Conservation (phyloP, 2,797 vertebrate genomes). For the Falco rusticolus region DNA sequence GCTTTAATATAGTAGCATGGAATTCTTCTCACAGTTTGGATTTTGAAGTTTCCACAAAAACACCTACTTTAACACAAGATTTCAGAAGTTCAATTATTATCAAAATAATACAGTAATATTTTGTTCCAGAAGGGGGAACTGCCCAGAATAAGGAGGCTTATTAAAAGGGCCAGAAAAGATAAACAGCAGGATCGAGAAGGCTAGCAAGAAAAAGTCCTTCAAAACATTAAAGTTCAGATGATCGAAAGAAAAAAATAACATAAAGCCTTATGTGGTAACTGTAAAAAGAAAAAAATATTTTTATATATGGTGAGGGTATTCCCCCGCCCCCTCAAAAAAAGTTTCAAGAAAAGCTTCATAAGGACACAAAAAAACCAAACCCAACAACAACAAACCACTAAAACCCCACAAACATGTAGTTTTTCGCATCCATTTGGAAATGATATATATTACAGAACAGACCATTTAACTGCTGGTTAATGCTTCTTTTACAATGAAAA, state of each 20-base stretch:
- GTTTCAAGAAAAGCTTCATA: not conserved
- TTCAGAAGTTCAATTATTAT: not conserved
- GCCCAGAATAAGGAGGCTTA: not conserved
- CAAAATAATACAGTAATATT: not conserved
- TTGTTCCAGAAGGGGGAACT: not conserved
- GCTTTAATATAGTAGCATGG: not conserved
- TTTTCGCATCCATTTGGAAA: not conserved
- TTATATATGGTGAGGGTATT: not conserved
- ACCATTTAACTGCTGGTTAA: not conserved
- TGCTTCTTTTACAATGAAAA: not conserved
- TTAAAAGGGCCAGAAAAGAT: not conserved
- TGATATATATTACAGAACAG: not conserved
- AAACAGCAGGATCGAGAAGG: not conserved
- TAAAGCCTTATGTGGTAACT: not conserved
- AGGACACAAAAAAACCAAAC: not conserved
- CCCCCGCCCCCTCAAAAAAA: too few species aligned
- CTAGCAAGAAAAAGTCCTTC: not conserved
- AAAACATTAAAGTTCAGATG: conserved; percentile 2
- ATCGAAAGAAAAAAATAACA: not conserved
- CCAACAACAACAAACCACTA: not conserved
- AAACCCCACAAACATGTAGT: accelerated
- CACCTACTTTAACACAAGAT: not conserved
- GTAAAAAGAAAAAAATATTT: not conserved
- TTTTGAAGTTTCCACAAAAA: not conserved
- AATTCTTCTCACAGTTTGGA: not conserved